These are phyloP conservation scores for Melitaea athalia DNA, from an alignment of 2,888 invertebrate genomes.

Conservation along the genomic window DNA sequence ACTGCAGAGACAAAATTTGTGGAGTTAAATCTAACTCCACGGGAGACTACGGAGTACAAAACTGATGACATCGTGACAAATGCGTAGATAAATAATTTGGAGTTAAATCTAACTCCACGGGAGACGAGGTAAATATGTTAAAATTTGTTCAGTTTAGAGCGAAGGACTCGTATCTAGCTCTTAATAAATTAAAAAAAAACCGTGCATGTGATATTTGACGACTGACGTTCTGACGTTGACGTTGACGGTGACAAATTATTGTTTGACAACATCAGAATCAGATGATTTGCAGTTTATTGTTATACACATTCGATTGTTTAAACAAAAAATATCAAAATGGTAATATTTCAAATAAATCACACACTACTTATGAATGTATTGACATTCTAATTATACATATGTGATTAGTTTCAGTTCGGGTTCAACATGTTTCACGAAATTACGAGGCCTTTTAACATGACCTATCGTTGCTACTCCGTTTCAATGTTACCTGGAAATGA, in stretches of 20 bases:
- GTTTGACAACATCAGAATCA: slow-evolving; percentile 33
- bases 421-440: slow-evolving; percentile 95
- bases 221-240: too few relatives aligned
- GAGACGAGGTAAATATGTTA: too few relatives aligned
- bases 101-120: too few relatives aligned
- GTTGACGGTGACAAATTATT: slow-evolving; percentile 15
- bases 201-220: too few relatives aligned
- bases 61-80: too few relatives aligned
- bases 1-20: too few relatives aligned
- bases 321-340: slow-evolving; percentile 52
- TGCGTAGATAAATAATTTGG: too few relatives aligned
- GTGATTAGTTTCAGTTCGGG: slow-evolving; percentile 88
- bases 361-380: neutral
- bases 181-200: too few relatives aligned
- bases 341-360: slow-evolving; percentile 37
- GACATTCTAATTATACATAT: neutral
- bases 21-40: too few relatives aligned
- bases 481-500: slow-evolving; percentile 97
- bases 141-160: too few relatives aligned
- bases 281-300: slow-evolving; percentile 55
- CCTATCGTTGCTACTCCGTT: slow-evolving; percentile 95
- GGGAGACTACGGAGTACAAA: too few relatives aligned
- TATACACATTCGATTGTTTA: slow-evolving; percentile 36
- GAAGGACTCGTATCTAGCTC: too few relatives aligned
- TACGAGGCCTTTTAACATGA: slow-evolving; percentile 90